Conservation (phyloP, 92 coral and sea anemone species). For the Parazoanthus swiftii region DNA sequence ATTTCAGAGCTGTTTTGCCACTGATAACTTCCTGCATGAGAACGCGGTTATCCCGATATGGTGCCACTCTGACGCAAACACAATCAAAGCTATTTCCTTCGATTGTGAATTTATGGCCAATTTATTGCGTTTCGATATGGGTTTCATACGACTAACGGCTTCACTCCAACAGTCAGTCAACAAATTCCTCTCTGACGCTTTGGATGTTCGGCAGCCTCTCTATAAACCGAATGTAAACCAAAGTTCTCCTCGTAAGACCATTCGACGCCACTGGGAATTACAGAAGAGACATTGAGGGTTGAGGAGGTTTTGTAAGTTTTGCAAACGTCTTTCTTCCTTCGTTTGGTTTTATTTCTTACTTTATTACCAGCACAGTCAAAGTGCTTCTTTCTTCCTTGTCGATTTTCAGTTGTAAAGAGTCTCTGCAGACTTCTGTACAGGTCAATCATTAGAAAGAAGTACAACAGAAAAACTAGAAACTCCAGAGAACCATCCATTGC, state of each 20-base stretch:
- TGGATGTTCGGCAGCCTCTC: neutral
- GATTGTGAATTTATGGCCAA: no score
- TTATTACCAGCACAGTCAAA: neutral
- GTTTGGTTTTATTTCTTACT: neutral
- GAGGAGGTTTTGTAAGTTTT: neutral
- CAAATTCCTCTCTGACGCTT: constrained; percentile 31
- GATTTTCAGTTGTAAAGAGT: neutral
- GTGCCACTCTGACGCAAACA: no score
- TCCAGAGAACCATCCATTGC: constrained; percentile 6
- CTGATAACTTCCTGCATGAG: no score
- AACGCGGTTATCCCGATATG: no score
- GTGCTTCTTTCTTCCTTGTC: neutral
- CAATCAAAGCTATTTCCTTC: no score
- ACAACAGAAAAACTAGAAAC: constrained; percentile 19
- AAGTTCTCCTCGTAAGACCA: no score
- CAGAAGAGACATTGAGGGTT: neutral
- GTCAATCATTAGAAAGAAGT: neutral
- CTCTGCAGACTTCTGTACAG: neutral
- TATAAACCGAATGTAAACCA: neutral
- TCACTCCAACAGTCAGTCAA: neutral
- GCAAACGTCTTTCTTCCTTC: neutral
- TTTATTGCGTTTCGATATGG: no score
- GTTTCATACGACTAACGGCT: no score
- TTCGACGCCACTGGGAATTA: neutral
- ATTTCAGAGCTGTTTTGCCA: no score